Percentiles rank a stretch among this genome's conserved stretches.
Evolutionary conservation across 2,888 invertebrate species (phyloP).

Genomic region (Cryptus armator): DNA sequence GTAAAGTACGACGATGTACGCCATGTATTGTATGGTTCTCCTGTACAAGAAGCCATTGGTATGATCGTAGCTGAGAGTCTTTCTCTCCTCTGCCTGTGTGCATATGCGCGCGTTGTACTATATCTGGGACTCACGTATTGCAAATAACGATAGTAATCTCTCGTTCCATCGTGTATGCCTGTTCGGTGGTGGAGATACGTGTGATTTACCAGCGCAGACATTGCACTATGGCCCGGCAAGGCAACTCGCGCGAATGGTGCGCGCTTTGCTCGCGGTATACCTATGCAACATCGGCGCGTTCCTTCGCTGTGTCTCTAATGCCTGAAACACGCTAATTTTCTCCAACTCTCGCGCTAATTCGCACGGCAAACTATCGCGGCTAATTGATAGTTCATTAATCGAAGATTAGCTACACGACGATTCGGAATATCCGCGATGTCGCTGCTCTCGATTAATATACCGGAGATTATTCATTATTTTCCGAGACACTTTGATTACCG

Average conservation of each 20-base stretch:
- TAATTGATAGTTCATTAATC: conserved; percentile 58
- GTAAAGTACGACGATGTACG: conserved; percentile 38
- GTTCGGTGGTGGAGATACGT: conserved; percentile 49
- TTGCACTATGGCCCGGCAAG: conserved; percentile 58
- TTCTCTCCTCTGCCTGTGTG: conserved; percentile 21
- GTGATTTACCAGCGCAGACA: conserved; percentile 46
- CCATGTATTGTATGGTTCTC: conserved; percentile 43
- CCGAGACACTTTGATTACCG: too few relatives aligned
- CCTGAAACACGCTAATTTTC: conserved; percentile 48
- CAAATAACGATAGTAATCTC: conserved; percentile 58
- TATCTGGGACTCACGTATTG: conserved; percentile 60
- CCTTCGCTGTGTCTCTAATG: neutral
- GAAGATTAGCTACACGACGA: conserved; percentile 42
- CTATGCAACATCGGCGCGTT: neutral
- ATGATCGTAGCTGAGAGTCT: conserved; percentile 31
- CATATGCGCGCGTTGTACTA: conserved; percentile 12
- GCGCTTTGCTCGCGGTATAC: neutral
- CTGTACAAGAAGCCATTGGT: conserved; percentile 32
- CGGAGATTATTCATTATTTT: too few relatives aligned
- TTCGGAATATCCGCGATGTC: conserved; percentile 18
- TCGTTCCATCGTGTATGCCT: conserved; percentile 36
- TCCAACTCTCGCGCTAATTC: conserved; percentile 49
- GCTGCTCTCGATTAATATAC: neutral
- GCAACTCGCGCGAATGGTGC: conserved; percentile 37
- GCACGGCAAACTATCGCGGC: conserved; percentile 3